A percentile compares a stretch with the other conserved stretches of the same genome.
phyloP scores from a whole-genome alignment of 2,888 invertebrate species.

The Congeria kusceri region DNA sequence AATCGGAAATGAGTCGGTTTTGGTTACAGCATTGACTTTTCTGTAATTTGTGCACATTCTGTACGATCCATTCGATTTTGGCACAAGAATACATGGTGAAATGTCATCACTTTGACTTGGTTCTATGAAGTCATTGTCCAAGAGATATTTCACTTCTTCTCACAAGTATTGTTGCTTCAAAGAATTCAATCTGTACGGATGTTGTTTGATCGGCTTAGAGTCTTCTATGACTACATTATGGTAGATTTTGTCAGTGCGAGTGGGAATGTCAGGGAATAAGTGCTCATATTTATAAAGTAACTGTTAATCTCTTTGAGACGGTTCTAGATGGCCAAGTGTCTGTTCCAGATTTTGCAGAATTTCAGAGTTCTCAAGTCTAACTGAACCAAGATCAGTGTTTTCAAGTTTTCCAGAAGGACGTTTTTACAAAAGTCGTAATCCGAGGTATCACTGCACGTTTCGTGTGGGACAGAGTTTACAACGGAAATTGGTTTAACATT shows the following conservation, averaged over 20 bases:
- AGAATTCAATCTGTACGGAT: slow-evolving; percentile 55
- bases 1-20: slow-evolving; percentile 66
- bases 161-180: slow-evolving; percentile 47
- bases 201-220: slow-evolving; percentile 53
- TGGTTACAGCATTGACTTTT: slow-evolving; percentile 66
- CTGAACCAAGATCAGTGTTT: slow-evolving; percentile 8
- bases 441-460: background rate
- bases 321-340: background rate
- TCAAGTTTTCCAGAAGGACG: background rate
- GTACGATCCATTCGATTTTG: slow-evolving; percentile 55
- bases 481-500: background rate
- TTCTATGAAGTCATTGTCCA: slow-evolving; percentile 69
- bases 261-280: slow-evolving; percentile 57
- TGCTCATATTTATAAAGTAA: slow-evolving; percentile 41
- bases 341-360: slow-evolving; percentile 51
- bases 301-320: background rate
- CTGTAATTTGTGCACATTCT: too few species aligned
- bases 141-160: slow-evolving; percentile 62
- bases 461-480: slow-evolving; percentile 2
- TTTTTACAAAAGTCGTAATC: background rate
- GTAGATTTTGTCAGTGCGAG: slow-evolving; percentile 30
- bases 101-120: slow-evolving; percentile 63
- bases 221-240: slow-evolving; percentile 47
- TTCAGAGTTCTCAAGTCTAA: slow-evolving; percentile 40
- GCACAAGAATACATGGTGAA: slow-evolving; percentile 63